A percentile compares a stretch with the other conserved stretches of the same genome.
These are phyloP conservation scores for Porites evermanni DNA, from an alignment of 92 coral and sea anemone genomes.

Conservation along the genomic window DNA sequence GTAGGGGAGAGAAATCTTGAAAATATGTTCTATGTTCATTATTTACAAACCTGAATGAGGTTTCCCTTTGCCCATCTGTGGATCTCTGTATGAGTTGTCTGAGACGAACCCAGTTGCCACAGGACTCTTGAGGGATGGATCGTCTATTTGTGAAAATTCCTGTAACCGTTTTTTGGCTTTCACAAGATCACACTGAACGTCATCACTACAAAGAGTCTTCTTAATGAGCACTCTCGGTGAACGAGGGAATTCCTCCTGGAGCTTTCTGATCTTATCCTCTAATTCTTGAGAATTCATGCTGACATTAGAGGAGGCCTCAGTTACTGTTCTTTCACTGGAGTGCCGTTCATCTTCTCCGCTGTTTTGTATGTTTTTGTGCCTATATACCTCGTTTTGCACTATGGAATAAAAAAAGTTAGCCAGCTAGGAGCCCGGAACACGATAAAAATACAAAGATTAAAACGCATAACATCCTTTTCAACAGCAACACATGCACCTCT, in stretches of 20 bases:
- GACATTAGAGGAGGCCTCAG: neutral
- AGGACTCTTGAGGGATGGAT: neutral
- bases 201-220: neutral
- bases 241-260: neutral
- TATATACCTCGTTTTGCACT: too few relatives aligned
- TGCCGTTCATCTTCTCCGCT: neutral
- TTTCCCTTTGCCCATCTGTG: too few relatives aligned
- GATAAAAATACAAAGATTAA: too few relatives aligned
- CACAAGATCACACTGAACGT: neutral
- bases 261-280: neutral
- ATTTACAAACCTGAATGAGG: too few relatives aligned
- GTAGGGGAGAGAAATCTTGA: too few relatives aligned
- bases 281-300: neutral
- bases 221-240: neutral
- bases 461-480: too few relatives aligned
- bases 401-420: too few relatives aligned
- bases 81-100: neutral
- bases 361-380: too few relatives aligned
- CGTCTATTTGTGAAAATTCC: constrained; percentile 2
- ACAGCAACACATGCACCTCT: too few relatives aligned
- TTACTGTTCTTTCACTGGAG: neutral
- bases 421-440: too few relatives aligned
- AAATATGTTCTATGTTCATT: too few relatives aligned
- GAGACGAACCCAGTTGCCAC: neutral
- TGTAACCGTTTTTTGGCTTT: constrained; percentile 4